phyloP scores from a whole-genome alignment of 1,140 invertebrate genomes.

The Oedothorax gibbosus region DNA sequence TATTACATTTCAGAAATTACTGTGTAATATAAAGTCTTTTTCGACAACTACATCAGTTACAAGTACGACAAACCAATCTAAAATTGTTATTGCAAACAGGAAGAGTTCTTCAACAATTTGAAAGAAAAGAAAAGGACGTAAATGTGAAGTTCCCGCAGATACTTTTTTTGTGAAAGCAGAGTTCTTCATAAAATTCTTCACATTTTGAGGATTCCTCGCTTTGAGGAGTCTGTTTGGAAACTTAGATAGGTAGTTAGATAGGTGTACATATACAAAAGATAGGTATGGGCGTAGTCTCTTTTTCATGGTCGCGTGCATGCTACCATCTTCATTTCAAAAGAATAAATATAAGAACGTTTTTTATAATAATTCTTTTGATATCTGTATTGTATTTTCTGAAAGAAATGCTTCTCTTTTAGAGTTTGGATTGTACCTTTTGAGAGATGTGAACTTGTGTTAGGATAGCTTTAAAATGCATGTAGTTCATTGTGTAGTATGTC shows the following conservation, averaged over 20 bases:
- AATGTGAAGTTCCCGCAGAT: conserved; percentile 19
- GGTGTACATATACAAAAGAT: conserved; percentile 20
- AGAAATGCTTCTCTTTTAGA: conserved; percentile 10
- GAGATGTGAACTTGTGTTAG: background rate
- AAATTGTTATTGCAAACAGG: conserved; percentile 26
- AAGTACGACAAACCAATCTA: no score
- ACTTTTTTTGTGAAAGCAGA: background rate
- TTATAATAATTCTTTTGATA: conserved; percentile 25
- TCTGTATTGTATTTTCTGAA: conserved; percentile 24
- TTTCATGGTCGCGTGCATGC: conserved; percentile 52
- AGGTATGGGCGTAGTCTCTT: conserved; percentile 12
- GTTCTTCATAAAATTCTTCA: background rate
- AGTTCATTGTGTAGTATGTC: no score
- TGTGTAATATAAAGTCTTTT: no score
- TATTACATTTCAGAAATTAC: no score
- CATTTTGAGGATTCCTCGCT: background rate
- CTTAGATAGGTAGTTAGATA: background rate
- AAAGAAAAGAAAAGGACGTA: conserved; percentile 27
- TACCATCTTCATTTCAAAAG: conserved; percentile 33
- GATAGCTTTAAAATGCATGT: no score
- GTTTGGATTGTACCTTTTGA: background rate
- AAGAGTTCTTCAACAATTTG: conserved; percentile 24
- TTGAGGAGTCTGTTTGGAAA: conserved; percentile 19
- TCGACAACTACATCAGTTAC: no score
- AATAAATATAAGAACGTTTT: conserved; percentile 6